phyloP scores from a whole-genome alignment of 2,113 vertebrate genomes.

The Caranx ignobilis region DNA sequence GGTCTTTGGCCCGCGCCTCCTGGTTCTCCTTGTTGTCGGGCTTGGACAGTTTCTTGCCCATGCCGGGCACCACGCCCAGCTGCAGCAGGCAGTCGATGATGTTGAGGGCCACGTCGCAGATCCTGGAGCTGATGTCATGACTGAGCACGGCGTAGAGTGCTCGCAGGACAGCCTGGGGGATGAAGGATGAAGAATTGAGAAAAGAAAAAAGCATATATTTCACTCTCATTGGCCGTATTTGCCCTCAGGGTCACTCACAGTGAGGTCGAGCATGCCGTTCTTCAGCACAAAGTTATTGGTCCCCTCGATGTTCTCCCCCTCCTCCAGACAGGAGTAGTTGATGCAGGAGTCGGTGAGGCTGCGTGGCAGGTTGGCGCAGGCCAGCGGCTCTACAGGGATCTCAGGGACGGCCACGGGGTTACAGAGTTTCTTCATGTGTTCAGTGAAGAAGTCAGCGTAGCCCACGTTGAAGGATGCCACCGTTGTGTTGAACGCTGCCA shows the following conservation, averaged over 20 bases:
- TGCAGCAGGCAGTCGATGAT: constrained; percentile 97
- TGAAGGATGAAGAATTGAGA: neutral
- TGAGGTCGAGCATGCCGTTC: constrained; percentile 98
- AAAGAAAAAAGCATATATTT: neutral
- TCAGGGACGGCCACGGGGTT: constrained; percentile 91
- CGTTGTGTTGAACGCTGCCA: constrained; percentile 98
- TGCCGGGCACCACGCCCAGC: constrained; percentile 93
- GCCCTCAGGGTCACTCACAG: constrained; percentile 82
- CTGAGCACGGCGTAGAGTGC: constrained; percentile 96
- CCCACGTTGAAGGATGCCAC: constrained; percentile 98
- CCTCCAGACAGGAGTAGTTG: constrained; percentile 97
- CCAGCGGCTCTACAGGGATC: constrained; percentile 92
- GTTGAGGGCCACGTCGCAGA: constrained; percentile 96
- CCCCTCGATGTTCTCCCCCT: constrained; percentile 96
- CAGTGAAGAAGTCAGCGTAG: constrained; percentile 97
- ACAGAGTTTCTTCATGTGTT: constrained; percentile 98
- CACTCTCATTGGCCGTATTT: neutral
- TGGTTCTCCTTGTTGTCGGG: constrained; percentile 94
- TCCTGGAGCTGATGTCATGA: constrained; percentile 96
- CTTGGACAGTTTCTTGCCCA: constrained; percentile 90
- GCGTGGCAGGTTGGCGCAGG: constrained; percentile 95
- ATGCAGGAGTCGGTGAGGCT: constrained; percentile 99
- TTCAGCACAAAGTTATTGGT: constrained; percentile 98
- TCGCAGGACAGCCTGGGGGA: constrained; percentile 90
- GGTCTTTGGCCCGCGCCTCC: constrained; percentile 89